Percentiles rank a stretch among this genome's conserved stretches.
Evolutionary conservation across 2,888 invertebrate species (phyloP).

Genomic region (Drosophila atripex): DNA sequence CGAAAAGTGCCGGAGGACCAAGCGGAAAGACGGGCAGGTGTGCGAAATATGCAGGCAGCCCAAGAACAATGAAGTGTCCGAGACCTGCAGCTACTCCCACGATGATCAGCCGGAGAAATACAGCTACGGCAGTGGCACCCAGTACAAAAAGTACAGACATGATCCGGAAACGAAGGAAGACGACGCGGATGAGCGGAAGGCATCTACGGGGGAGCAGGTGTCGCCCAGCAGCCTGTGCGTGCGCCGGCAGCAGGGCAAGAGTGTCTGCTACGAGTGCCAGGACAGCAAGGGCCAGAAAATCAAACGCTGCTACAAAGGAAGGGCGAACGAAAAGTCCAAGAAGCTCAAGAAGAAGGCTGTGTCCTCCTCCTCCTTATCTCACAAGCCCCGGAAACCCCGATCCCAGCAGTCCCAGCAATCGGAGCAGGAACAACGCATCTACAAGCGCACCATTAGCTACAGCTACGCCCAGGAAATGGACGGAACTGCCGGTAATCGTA

Average conservation of each 20-base stretch:
- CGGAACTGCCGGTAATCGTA: neutral
- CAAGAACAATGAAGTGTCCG: conserved; percentile 90
- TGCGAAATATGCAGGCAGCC: conserved; percentile 90
- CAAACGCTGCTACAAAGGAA: conserved; percentile 69
- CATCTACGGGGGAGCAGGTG: neutral
- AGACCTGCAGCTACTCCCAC: conserved; percentile 91
- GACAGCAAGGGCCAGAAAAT: conserved; percentile 55
- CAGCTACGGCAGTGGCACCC: conserved; percentile 87
- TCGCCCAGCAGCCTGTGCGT: conserved; percentile 62
- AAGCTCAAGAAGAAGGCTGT: conserved; percentile 1
- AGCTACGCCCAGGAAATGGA: conserved; percentile 53
- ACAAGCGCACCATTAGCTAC: conserved; percentile 78
- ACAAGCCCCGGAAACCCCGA: conserved; percentile 6
- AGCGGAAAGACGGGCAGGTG: conserved; percentile 85
- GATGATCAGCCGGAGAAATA: conserved; percentile 89
- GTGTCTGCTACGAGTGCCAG: conserved; percentile 77
- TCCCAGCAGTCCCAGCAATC: conserved; percentile 42
- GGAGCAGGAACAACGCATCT: conserved; percentile 67
- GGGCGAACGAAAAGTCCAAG: conserved; percentile 23
- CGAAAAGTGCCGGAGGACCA: conserved; percentile 86
- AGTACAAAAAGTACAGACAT: conserved; percentile 69
- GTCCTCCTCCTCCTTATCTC: neutral
- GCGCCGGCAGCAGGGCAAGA: conserved; percentile 49
- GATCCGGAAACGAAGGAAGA: conserved; percentile 4
- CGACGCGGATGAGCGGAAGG: no score